Base-by-base conservation (phyloP, 1,140 invertebrate genomes). In the Nasonia longicornis region DNA sequence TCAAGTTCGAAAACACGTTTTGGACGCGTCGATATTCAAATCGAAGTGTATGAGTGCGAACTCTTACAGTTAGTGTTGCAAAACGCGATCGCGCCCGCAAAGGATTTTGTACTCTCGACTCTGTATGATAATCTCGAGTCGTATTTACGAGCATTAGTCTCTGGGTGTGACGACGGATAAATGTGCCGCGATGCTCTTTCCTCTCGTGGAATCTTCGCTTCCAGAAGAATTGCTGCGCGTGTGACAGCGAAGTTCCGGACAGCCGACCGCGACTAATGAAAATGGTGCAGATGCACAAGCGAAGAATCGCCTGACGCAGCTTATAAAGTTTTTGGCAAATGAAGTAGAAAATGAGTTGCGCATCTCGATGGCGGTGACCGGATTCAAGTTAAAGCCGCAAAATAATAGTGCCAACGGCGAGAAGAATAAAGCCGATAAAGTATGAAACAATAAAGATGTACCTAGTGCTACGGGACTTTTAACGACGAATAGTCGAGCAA, bases 141-240 rank as follows among this genome's bases (percentile, higher is more conserved):
- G 7, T 10, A 12, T 11, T 8, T 45, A 45, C 42, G 42, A 8
- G 42, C 42, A 12, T 12, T 45, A 45, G 42, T 45, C 42, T 45
- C 42, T 45, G 1, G 42, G 12, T 1, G 6, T 45, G 12, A 86
- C 84, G 0, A 85, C 82, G 22, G 83, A 87, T 22, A 87, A 87
- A 64, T 85, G 83, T 84, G 85, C 84, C 0, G 82, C 85, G 11
- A 84, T 87, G 77, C 63, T 89, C 2, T 86, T 84, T 73, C 86
- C 31, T 1, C 31, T 31, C 31, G 31, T 31, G 31, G 31, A 31
- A 31, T 31, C 31, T 2, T 31, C 31, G 38, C 29, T 90, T 11
- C 87, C 87, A 12, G 85, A 86, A 31, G 84, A 88, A 11, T 70
- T 85, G 12, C 77, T 88, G 22, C 70, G 81, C 29, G 81, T 81